Evolutionary conservation across 2,113 vertebrate species (phyloP).

Genomic region (Dromas ardeola): DNA sequence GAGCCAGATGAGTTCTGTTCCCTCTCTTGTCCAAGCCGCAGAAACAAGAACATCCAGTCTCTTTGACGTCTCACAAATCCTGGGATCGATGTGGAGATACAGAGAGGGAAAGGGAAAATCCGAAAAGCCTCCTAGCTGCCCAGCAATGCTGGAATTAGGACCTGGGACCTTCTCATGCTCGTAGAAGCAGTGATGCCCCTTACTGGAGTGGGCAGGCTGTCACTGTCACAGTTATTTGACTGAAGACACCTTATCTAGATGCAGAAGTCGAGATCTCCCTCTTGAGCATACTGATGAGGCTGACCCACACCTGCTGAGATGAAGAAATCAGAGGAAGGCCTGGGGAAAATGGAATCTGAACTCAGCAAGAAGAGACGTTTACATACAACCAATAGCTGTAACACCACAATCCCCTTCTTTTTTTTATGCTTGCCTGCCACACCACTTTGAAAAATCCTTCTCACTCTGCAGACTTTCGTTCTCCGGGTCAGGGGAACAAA

Average conservation of each 20-base stretch:
- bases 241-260: background rate
- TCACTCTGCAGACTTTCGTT: background rate
- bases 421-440: background rate
- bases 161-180: background rate
- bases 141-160: background rate
- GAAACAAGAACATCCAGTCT: background rate
- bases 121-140: background rate
- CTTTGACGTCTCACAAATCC: background rate
- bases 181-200: background rate
- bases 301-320: background rate
- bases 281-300: background rate
- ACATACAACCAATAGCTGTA: background rate
- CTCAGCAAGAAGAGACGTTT: background rate
- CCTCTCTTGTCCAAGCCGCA: background rate
- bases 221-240: background rate
- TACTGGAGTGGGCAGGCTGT: background rate
- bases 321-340: background rate
- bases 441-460: background rate
- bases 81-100: rapidly evolving
- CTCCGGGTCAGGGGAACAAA: background rate
- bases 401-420: background rate
- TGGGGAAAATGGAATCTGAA: background rate
- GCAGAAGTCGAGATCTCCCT: background rate
- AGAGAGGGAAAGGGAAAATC: background rate
- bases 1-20: background rate